Evolutionary conservation across 2,888 invertebrate genomes (phyloP), one percentile per base, ranked within the genome.

Genomic region (Agrochola litura): DNA sequence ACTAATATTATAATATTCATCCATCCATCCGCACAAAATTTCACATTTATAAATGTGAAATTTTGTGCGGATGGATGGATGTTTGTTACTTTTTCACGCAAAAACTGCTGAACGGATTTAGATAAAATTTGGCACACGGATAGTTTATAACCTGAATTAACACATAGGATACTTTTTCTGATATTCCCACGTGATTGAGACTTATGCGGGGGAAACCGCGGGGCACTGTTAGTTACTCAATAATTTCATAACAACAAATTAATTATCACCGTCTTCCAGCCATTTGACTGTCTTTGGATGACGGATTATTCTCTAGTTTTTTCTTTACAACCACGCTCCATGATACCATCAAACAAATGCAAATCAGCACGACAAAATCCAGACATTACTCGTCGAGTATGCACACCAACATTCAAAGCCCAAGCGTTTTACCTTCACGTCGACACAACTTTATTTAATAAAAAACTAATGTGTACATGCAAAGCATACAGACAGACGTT

Each of bases 401-500:
- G 19, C 30, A n/a, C 2, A 49, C 16, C 8, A 58, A 76, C 2
- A 70, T 41, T 58, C 25, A 60, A 67, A 49, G 67, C 19, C 3
- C 37, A 73, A 69, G 70, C 14, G 37, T 49, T 60, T 68, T 52
- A 19, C 37, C 8, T 56, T 37, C 6, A 58, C 46, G 6, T 49
- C 14, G 41, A 54, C 46, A 70, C 52, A 67, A 60, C 16, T 56
- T 61, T 71, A 67, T 81, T 64, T 61, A 52, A 65, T 67, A 71
- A 73, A 83, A 71, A 72, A 67, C 58, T 30, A 61, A 61, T 25
- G 64, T 60, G 54, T 30, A 68, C 30, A 72, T 64, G 49, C 70
- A 58, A 25, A 72, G 22, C 64, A 65, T 16, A 66, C 66, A 70
- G 58, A 73, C 81, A 72, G 72, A 76, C 46, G 63, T 68, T 83